A percentile compares a stretch with the other conserved stretches of the same genome.
phyloP scores from a whole-genome alignment of 2,113 vertebrate genomes.

The Pseudopodoces humilis region DNA sequence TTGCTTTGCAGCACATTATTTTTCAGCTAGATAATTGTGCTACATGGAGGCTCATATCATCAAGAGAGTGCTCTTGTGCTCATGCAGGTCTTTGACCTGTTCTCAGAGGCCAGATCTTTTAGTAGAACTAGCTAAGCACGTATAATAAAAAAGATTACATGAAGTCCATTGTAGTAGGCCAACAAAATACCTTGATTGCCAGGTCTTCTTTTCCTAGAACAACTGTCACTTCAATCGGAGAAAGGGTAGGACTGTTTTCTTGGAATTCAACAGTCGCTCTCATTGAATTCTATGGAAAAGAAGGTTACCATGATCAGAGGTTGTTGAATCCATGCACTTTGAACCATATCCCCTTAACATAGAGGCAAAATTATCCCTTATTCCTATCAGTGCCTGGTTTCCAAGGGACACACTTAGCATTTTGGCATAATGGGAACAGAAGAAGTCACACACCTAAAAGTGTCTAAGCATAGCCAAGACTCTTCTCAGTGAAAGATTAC shows the following conservation, averaged over 20 bases:
- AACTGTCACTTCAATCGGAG: conserved; percentile 87
- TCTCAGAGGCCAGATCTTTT: not conserved
- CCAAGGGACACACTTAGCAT: not conserved
- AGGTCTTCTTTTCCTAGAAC: conserved; percentile 93
- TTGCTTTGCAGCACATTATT: not conserved
- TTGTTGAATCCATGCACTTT: not conserved
- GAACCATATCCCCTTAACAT: not conserved
- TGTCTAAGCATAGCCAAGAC: not conserved
- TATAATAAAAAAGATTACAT: not conserved
- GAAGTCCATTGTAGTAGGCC: not conserved
- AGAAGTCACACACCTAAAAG: not conserved
- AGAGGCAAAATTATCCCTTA: not conserved
- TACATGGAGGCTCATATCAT: not conserved
- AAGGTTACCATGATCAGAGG: not conserved
- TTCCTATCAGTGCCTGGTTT: not conserved
- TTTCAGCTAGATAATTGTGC: not conserved
- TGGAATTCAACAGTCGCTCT: conserved; percentile 95
- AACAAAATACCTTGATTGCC: conserved; percentile 88
- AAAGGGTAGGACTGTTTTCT: conserved; percentile 80
- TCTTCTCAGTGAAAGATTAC: not conserved
- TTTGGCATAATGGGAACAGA: not conserved
- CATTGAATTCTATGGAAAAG: conserved; percentile 90
- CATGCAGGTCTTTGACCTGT: not conserved
- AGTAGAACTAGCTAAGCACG: not conserved
- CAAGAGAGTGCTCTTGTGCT: not conserved